Base-by-base conservation (phyloP, 2,113 vertebrate species). In the Sula dactylatra region DNA sequence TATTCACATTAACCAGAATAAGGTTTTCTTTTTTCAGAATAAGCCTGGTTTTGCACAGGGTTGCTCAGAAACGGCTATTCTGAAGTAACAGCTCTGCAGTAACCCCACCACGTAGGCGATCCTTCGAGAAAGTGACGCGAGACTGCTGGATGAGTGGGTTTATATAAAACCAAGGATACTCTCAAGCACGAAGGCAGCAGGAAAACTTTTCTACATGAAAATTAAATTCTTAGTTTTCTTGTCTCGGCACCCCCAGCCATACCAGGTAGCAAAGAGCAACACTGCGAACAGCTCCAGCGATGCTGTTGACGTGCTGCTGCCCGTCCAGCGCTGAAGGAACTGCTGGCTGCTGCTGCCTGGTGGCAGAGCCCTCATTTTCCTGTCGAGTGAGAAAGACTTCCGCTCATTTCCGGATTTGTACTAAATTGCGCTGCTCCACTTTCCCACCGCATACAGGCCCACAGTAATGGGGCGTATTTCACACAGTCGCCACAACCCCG, bases 401-500 rank as follows among this genome's bases (percentile, higher is more conserved):
- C 4, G 1, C 29, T 79, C 0, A 0, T 55, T 61, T 32, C 6
- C 0, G 1, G 7, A 4, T 47, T 19, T 10, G 22, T 38, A 27
- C 69, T 32, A 19, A 18, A 10, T 40, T 3, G 2, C 34, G 58
- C 69, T 20, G 49, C 45, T 73, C 54, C 2, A 0, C 69, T 49
- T 22, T 10, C 50, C 61, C 32, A 10, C 67, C 1, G 0, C 59
- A 5, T 0, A 0, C 34, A 18, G 16, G 10, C 82, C 81, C 42
- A 4, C 1, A 3, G 15, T n/a, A 31, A 10, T 0, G 0, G 7
- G 15, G 9, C 9, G 2, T 27, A 7, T 79, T 49, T 50, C 47
- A 66, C 0, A 0, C 3, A 15, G 17, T 1, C 2, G 0, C 62
- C 1, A 0, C 34, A 17, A 16, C 64, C 24, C 32, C 0, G 0